A percentile compares a stretch with the other conserved stretches of the same genome.
Conservation (phyloP, 2,113 vertebrate genomes). For the Chionomys nivalis region DNA sequence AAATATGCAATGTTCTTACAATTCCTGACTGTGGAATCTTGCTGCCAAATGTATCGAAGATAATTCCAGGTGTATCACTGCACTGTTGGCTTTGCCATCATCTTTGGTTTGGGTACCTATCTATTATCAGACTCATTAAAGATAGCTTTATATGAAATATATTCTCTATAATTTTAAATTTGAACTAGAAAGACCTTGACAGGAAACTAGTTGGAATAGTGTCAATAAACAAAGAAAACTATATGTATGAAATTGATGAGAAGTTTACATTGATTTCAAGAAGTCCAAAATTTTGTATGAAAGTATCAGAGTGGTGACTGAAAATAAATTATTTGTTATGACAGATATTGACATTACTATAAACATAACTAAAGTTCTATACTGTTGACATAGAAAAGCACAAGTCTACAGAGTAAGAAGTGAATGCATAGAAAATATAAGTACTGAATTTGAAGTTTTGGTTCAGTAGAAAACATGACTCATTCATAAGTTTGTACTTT, state of each 20-base stretch:
- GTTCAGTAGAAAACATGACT: neutral
- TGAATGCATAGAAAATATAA: neutral
- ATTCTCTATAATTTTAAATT: constrained; percentile 18
- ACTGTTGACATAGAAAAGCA: neutral
- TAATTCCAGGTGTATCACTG: neutral
- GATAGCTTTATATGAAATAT: neutral
- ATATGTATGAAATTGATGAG: neutral
- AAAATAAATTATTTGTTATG: neutral
- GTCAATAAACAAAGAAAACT: neutral
- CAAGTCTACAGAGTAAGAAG: neutral
- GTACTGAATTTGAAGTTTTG: neutral
- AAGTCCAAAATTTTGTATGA: neutral
- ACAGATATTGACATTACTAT: neutral
- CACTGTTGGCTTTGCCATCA: neutral
- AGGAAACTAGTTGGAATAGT: neutral
- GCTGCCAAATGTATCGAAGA: neutral
- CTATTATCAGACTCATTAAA: neutral
- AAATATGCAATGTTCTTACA: neutral
- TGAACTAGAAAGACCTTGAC: neutral
- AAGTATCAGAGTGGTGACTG: neutral
- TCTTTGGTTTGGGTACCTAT: neutral
- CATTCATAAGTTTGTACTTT: neutral
- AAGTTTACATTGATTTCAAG: neutral
- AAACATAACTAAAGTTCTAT: neutral
- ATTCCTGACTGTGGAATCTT: neutral